Conservation (phyloP, 2,113 vertebrate species). For the Reinhardtius hippoglossoides region DNA sequence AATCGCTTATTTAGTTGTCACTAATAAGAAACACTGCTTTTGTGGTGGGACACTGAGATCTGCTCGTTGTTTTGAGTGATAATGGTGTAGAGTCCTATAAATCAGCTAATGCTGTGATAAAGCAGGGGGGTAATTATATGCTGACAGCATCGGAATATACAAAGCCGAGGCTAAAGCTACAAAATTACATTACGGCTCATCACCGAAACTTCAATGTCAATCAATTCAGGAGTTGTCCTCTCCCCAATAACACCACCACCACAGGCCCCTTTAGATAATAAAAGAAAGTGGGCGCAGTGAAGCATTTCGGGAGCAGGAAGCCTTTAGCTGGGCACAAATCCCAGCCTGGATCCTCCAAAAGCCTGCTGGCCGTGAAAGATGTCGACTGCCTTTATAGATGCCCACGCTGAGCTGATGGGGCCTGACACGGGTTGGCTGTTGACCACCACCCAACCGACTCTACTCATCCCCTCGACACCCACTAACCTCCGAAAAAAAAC, state of each 20-base stretch:
- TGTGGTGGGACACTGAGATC: slow-evolving; percentile 21
- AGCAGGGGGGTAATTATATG: slow-evolving; percentile 28
- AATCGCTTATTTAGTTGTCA: slow-evolving; percentile 49
- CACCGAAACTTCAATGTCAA: slow-evolving; percentile 38
- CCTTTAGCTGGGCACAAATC: slow-evolving; percentile 70
- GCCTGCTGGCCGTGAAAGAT: slow-evolving; percentile 70
- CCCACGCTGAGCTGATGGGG: slow-evolving; percentile 70
- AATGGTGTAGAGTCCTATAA: slow-evolving; percentile 5
- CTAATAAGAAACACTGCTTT: slow-evolving; percentile 43
- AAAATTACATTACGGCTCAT: slow-evolving; percentile 52
- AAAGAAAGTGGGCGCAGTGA: slow-evolving; percentile 71
- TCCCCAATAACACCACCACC: slow-evolving; percentile 32
- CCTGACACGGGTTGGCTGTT: slow-evolving; percentile 70
- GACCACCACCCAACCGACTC: slow-evolving; percentile 59
- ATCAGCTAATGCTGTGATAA: slow-evolving; percentile 26
- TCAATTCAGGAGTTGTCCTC: slow-evolving; percentile 48
- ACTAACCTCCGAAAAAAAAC: slow-evolving; percentile 55
- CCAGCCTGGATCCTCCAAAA: slow-evolving; percentile 69
- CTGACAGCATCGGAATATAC: slow-evolving; percentile 37
- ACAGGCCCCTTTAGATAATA: slow-evolving; percentile 60
- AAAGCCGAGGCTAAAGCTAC: slow-evolving; percentile 27
- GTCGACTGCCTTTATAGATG: slow-evolving; percentile 72
- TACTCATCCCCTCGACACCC: slow-evolving; percentile 33
- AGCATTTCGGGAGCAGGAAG: slow-evolving; percentile 68
- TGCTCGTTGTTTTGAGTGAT: slow-evolving; percentile 32